These are phyloP conservation scores for Heliconius sara DNA, from an alignment of 2,888 invertebrate genomes.

Conservation along the genomic window DNA sequence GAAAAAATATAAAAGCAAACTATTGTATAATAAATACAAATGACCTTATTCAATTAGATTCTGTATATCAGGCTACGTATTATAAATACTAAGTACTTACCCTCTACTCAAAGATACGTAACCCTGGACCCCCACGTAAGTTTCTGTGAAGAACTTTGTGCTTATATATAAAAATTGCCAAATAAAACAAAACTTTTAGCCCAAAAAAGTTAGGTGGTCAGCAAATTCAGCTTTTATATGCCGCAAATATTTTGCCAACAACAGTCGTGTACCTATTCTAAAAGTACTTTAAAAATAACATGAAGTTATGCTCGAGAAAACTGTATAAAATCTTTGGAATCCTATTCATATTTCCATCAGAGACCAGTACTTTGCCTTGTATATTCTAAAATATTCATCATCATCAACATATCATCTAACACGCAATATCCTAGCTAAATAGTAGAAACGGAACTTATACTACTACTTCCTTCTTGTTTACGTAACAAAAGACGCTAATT, in stretches of 20 bases:
- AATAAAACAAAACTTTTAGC: background rate
- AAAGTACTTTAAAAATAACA: conserved; percentile 3
- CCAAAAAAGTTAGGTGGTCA: conserved; percentile 1
- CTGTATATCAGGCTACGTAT: no score
- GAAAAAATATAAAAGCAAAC: background rate
- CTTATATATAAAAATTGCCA: background rate
- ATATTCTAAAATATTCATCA: no score
- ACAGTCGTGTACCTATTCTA: background rate
- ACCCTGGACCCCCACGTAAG: background rate
- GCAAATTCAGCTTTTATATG: conserved; percentile 14
- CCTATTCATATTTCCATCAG: no score
- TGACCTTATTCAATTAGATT: no score
- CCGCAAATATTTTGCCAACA: conserved; percentile 6
- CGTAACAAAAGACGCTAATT: no score
- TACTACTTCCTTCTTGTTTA: no score
- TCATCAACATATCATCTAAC: no score
- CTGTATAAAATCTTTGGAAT: background rate
- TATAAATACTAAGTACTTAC: background rate
- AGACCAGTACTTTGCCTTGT: no score
- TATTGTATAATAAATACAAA: background rate
- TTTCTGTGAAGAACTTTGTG: background rate
- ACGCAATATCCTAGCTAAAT: no score
- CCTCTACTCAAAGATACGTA: background rate
- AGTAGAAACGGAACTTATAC: no score
- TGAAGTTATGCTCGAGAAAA: background rate